phyloP scores from a whole-genome alignment of 2,888 invertebrate genomes.

The Apamea crenata region DNA sequence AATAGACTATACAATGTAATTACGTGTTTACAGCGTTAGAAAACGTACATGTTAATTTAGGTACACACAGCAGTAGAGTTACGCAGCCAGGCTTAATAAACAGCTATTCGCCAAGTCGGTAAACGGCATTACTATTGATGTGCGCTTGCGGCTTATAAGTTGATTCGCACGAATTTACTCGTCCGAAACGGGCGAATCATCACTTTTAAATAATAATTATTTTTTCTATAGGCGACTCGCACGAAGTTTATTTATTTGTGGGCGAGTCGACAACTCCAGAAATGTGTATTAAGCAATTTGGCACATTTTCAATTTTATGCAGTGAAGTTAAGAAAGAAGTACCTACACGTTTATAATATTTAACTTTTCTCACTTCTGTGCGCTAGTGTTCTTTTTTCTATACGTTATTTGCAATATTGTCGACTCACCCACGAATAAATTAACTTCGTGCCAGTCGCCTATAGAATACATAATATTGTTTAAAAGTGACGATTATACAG shows the following conservation, averaged over 20 bases:
- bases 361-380: background rate
- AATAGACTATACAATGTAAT: slow-evolving; percentile 26
- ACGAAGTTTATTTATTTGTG: background rate
- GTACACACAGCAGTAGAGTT: slow-evolving; percentile 16
- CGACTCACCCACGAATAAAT: background rate
- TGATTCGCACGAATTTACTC: background rate
- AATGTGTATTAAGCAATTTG: background rate
- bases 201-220: background rate
- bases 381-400: background rate
- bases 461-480: background rate
- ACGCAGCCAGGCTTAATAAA: slow-evolving; percentile 15
- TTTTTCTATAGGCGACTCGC: background rate
- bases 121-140: slow-evolving; percentile 25
- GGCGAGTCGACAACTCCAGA: background rate
- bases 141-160: slow-evolving; percentile 13
- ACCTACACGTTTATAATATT: background rate
- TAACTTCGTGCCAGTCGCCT: no score
- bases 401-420: background rate
- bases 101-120: background rate
- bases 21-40: slow-evolving; percentile 27
- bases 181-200: background rate
- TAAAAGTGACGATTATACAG: background rate
- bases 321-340: background rate
- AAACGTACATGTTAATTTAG: slow-evolving; percentile 17
- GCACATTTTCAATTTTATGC: background rate